Percentiles rank a stretch among this genome's conserved stretches.
Conservation (phyloP, 64 coral and sea anemone species). For the Stylophora pistillata region DNA sequence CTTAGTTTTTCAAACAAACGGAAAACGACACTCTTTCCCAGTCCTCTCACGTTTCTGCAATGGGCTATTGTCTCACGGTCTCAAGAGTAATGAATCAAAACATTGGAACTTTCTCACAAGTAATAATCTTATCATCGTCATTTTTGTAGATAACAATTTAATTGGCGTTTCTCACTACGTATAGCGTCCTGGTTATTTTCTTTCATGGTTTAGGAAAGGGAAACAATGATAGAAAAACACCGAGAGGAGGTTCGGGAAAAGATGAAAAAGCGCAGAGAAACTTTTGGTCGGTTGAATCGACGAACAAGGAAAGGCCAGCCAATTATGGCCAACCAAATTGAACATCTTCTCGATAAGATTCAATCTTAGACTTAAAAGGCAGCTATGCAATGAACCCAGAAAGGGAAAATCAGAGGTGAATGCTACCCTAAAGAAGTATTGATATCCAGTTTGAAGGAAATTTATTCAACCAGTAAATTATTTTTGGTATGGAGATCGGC, state of each 20-base stretch:
- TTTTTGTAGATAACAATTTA: neutral
- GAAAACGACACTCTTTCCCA: too few species aligned
- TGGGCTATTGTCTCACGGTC: too few species aligned
- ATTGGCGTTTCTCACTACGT: neutral
- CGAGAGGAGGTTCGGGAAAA: slow-evolving; percentile 67
- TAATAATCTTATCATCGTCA: too few species aligned
- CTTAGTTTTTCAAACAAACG: too few species aligned
- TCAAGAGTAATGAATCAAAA: too few species aligned
- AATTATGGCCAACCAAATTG: slow-evolving; percentile 85
- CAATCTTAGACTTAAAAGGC: slow-evolving; percentile 20
- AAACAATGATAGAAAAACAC: slow-evolving; percentile 59
- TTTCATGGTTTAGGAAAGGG: slow-evolving; percentile 50
- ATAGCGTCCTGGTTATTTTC: neutral
- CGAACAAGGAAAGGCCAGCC: slow-evolving; percentile 73
- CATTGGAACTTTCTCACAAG: too few species aligned
- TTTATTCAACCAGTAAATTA: too few species aligned
- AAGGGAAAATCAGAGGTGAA: neutral
- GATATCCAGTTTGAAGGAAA: too few species aligned
- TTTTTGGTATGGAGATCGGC: too few species aligned
- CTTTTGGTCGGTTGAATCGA: slow-evolving; percentile 48
- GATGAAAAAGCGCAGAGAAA: slow-evolving; percentile 65
- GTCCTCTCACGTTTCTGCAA: too few species aligned
- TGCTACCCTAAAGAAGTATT: neutral
- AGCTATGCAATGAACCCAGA: neutral
- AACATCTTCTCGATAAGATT: slow-evolving; percentile 69